These are phyloP conservation scores for Calameuta filiformis DNA, from an alignment of 2,888 invertebrate genomes.

Conservation along the genomic window DNA sequence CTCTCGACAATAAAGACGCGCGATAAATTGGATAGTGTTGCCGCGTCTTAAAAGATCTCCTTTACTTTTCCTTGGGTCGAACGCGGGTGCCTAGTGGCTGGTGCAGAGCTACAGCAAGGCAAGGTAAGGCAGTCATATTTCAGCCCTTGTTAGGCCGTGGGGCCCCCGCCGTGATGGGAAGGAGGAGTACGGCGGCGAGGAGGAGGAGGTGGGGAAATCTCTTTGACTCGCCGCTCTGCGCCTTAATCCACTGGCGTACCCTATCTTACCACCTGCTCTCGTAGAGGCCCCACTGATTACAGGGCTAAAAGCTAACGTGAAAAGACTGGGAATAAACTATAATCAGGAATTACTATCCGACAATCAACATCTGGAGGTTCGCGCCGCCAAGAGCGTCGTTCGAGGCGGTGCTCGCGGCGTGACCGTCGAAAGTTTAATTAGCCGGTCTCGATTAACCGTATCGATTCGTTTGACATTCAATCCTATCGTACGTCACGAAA, in stretches of 20 bases:
- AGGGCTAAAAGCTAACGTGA: conserved; percentile 39
- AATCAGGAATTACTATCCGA: conserved; percentile 28
- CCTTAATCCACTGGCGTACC: conserved; percentile 57
- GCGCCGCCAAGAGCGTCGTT: neutral
- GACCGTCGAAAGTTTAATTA: neutral
- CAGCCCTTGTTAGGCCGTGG: conserved; percentile 61
- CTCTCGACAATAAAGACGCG: conserved; percentile 30
- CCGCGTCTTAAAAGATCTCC: conserved; percentile 37
- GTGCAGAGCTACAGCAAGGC: conserved; percentile 29
- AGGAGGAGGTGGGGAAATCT: conserved; percentile 42
- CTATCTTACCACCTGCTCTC: conserved; percentile 61
- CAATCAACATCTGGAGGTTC: neutral
- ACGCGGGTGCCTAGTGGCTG: conserved; percentile 9
- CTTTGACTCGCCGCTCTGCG: conserved; percentile 62
- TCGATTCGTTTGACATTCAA: neutral
- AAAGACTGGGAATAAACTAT: conserved; percentile 32
- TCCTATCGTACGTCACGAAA: neutral
- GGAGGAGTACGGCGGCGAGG: conserved; percentile 33
- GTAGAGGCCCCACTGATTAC: conserved; percentile 40
- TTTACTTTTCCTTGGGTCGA: conserved; percentile 41
- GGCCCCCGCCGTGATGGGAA: conserved; percentile 55
- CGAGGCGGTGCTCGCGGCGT: neutral
- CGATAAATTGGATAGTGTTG: conserved; percentile 42
- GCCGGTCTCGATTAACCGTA: neutral
- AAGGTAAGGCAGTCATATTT: conserved; percentile 58